A percentile compares a stretch with the other conserved stretches of the same genome.
These are phyloP conservation scores for Diarsia mendica DNA, from an alignment of 2,888 invertebrate genomes.

Conservation along the genomic window DNA sequence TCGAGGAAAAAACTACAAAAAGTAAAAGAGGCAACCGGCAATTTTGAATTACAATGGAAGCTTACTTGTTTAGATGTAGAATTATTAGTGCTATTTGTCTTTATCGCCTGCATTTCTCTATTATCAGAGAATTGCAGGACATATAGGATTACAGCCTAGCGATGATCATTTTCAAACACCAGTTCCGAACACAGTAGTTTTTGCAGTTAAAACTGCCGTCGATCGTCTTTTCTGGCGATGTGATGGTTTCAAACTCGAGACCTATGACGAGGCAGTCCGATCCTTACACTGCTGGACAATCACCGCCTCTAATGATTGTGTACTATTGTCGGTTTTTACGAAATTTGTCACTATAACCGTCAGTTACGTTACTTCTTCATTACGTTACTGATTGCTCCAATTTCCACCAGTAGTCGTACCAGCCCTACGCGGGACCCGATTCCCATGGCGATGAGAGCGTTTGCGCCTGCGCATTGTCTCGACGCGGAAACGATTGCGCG, in stretches of 20 bases:
- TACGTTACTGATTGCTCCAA: slow-evolving; percentile 32
- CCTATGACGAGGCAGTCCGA: neutral
- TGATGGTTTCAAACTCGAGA: neutral
- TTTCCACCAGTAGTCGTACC: slow-evolving; percentile 29
- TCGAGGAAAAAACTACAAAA: no score
- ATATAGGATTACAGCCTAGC: no score
- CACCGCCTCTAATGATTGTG: neutral
- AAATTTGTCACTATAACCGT: neutral
- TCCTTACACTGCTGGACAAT: neutral
- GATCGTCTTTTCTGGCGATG: no score
- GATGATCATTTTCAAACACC: neutral
- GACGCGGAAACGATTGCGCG: slow-evolving; percentile 77
- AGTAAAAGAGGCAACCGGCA: no score
- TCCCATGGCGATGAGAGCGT: slow-evolving; percentile 84
- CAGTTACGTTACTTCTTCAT: neutral
- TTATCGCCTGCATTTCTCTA: neutral
- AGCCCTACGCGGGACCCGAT: slow-evolving; percentile 69
- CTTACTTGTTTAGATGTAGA: neutral
- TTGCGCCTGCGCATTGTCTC: slow-evolving; percentile 81
- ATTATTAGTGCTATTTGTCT: neutral
- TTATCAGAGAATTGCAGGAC: neutral
- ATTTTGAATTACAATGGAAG: no score
- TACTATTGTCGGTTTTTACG: neutral
- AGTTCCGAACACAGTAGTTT: no score
- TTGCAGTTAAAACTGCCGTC: no score